phyloP scores from a whole-genome alignment of 2,113 vertebrate genomes.

The Hylia prasina region DNA sequence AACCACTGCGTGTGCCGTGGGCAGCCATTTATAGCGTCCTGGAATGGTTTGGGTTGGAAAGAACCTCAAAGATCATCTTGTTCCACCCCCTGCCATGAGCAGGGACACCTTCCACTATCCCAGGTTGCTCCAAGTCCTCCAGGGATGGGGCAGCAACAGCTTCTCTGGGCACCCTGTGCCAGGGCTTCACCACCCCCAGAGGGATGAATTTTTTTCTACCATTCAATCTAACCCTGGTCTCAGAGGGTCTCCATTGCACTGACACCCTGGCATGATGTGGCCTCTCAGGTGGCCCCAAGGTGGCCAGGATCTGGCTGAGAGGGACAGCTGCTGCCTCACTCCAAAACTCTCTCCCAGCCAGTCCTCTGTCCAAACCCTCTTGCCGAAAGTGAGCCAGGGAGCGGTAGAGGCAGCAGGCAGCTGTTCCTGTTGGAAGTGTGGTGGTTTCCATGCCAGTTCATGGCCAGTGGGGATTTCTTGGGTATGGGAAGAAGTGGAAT shows the following conservation, averaged over 20 bases:
- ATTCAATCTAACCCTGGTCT: too few relatives aligned
- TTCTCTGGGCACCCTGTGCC: background rate
- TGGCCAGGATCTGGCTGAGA: background rate
- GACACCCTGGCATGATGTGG: background rate
- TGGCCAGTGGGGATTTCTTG: background rate
- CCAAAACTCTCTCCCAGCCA: background rate
- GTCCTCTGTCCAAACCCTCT: background rate
- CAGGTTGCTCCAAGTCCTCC: background rate
- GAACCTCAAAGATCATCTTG: background rate
- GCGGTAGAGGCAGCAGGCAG: background rate
- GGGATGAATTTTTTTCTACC: background rate
- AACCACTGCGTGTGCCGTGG: rapidly evolving
- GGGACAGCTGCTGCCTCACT: background rate
- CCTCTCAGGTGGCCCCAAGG: background rate
- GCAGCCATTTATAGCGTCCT: background rate
- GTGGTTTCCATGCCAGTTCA: background rate
- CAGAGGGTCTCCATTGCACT: rapidly evolving
- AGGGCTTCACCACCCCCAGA: rapidly evolving
- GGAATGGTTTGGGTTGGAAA: background rate
- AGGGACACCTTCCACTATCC: background rate
- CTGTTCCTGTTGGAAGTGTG: background rate
- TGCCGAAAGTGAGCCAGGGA: background rate
- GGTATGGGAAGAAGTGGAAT: background rate
- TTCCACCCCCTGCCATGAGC: background rate
- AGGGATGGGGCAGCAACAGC: background rate